Evolutionary conservation across 2,797 vertebrate species (phyloP), one percentile per base, ranked within the genome.

Genomic region (Lepus oiostolus): DNA sequence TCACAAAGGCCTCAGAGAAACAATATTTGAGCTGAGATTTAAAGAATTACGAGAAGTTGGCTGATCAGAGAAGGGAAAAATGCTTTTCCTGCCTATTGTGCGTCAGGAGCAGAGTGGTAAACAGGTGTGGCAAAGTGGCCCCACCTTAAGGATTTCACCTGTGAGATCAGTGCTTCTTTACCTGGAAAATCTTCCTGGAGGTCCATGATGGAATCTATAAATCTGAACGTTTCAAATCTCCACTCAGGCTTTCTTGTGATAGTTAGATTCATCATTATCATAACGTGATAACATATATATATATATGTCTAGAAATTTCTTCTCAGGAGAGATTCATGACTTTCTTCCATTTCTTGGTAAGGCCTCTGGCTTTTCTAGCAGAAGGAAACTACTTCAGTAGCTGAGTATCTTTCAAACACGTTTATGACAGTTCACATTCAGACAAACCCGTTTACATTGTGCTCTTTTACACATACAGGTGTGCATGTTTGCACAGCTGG

Each of bases 1-100:
- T 90, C 50, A 91, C n/a, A 35, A 72, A 90, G 70, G 19, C 50
- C 52, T 96, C 47, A 91, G 75, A 77, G 71, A 84, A 83, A 32
- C 85, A 79, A 38, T 74, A 13, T 85, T 88, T 81, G 70, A 85
- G 70, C 42, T 88, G 63, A 88, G 42, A 7, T 65, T 63, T 80
- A 42, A 91, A 28, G 50, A 22, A 52, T 75, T 79, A 67, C 38
- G 65, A 82, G 38, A 42, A 54, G 3, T 30, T 82, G 24, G 32
- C 22, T 79, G 30, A 52, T 50, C 14, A 71, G 32, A 65, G 35
- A 87, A 47, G 42, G 63, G 11, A n/a, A 22, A 79, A 92, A 67
- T 84, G 21, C 32, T 89, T 86, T 84, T 52, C 12, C 28, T 38
- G 54, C 32, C 26, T 58, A 35, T 83, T 17, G 8, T 60, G 11